These are phyloP conservation scores for Gallinago paraguaiae DNA, from an alignment of 2,113 vertebrate genomes.

Conservation along the genomic window DNA sequence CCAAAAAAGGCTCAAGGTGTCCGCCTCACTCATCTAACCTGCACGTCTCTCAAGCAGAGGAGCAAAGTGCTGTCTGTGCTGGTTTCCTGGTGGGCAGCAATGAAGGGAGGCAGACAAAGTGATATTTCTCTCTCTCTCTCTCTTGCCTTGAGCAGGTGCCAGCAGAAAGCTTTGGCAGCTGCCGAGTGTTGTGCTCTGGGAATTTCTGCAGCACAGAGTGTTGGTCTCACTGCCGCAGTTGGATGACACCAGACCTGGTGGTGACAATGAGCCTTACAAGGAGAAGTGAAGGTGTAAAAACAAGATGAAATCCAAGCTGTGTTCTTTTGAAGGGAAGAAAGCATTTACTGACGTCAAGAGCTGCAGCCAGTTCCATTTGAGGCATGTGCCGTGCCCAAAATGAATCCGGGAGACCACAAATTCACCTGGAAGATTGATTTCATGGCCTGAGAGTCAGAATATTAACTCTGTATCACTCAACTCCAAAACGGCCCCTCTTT, in stretches of 20 bases:
- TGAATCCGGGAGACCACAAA: slow-evolving; percentile 44
- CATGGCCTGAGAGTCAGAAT: slow-evolving; percentile 47
- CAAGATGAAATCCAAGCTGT: slow-evolving; percentile 62
- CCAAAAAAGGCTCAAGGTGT: neutral
- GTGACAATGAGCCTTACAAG: slow-evolving; percentile 66
- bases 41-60: neutral
- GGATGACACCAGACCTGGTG: slow-evolving; percentile 47
- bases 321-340: slow-evolving; percentile 54
- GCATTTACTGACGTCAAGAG: slow-evolving; percentile 41
- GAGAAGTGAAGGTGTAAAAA: slow-evolving; percentile 68
- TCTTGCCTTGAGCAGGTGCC: slow-evolving; percentile 55
- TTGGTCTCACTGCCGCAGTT: slow-evolving; percentile 61
- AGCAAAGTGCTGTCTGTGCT: slow-evolving; percentile 10
- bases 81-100: slow-evolving; percentile 47
- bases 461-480: slow-evolving; percentile 46
- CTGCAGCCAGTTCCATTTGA: slow-evolving; percentile 29
- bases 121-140: slow-evolving; percentile 19
- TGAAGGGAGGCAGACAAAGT: slow-evolving; percentile 34
- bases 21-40: neutral
- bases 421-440: slow-evolving; percentile 66
- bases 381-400: slow-evolving; percentile 4
- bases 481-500: neutral
- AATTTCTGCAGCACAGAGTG: slow-evolving; percentile 59
- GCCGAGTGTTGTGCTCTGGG: slow-evolving; percentile 47
- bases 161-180: slow-evolving; percentile 61